Base-by-base conservation (phyloP, 2,888 invertebrate species). In the Timema podura region DNA sequence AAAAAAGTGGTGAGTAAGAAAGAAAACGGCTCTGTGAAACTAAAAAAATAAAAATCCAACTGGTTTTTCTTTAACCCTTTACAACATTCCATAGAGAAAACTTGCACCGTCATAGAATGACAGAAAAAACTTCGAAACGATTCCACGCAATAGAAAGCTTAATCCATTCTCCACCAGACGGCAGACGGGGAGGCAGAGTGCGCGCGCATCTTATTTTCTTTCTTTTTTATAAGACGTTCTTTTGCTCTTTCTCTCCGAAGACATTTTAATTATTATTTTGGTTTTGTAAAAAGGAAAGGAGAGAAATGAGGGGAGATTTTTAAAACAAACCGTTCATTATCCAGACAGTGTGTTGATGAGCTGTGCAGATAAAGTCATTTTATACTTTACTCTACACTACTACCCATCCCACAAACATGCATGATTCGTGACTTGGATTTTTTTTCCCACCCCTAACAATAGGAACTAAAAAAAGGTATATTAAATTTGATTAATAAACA, bases 261-360 rank as follows among this genome's bases (percentile, higher is more conserved):
- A 72, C 70, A 69, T 72, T 72, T 72, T 72, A 72, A 72, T 72
- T 72, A 72, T 72, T 72, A 72, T 72, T 72, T 72, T 72, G 69
- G 65, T 70, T 47, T 64, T 47, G 51, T 44, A 45, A 66, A 65
- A 48, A 57, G 67, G 61, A 30, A 10, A 66, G 48, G 48, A 70
- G 59, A 67, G 66, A 47, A 45, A 46, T 64, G 66, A 67, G 67
- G 64, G 48, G 67, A 64, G 51, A 67, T 68, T 70, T 30, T 72
- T 70, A 72, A 72, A 72, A 72, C 72, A 72, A 72, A 72, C 72
- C 72, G 57, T 72, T 72, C 72, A 72, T 72, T 72, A 72, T 69
- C 67, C 59, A 65, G 71, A 61, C 68, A 71, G 68, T 66, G 68
- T 69, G 69, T 64, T 69, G 71, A 71, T 71, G 69, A 71, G 67